A percentile compares a stretch with the other conserved stretches of the same genome.
These are phyloP conservation scores for Pachycephus smyrnensis DNA, from an alignment of 2,888 invertebrate species.

Conservation along the genomic window DNA sequence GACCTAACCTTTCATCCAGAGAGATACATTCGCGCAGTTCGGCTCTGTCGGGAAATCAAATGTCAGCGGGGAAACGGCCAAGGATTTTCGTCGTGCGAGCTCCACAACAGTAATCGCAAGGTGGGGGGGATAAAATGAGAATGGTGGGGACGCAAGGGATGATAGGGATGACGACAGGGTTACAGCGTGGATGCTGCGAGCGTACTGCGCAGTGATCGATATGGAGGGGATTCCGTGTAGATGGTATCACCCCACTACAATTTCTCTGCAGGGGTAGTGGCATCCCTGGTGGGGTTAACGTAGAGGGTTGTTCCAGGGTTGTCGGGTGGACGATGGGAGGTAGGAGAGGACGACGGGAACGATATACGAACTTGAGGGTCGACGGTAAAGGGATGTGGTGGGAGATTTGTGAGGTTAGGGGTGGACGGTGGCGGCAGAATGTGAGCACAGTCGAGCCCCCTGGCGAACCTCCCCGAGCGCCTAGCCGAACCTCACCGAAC, in stretches of 20 bases:
- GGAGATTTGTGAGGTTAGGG: constrained; percentile 4
- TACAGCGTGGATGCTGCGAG: constrained; percentile 32
- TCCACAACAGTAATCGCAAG: neutral
- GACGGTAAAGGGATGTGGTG: neutral
- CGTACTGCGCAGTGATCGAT: constrained; percentile 52
- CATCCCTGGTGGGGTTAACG: neutral
- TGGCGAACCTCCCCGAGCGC: neutral
- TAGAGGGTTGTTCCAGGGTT: constrained; percentile 4
- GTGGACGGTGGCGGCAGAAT: constrained; percentile 29
- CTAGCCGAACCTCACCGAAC: constrained; percentile 8
- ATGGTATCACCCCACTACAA: neutral
- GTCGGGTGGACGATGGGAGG: neutral
- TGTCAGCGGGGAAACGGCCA: constrained; percentile 6
- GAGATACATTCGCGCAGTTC: neutral
- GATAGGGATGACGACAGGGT: constrained; percentile 35
- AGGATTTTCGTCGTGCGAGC: constrained; percentile 16
- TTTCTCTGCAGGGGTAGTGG: neutral
- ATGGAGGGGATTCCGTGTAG: constrained; percentile 39
- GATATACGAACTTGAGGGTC: neutral
- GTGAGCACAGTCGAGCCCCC: constrained; percentile 27
- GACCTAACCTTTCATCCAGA: neutral
- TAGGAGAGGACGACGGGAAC: neutral
- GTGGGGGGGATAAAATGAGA: neutral
- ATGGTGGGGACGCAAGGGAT: constrained; percentile 11
- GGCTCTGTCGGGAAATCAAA: neutral